Evolutionary conservation across 2,888 invertebrate species (phyloP).

Genomic region (Nomada lathburiana): DNA sequence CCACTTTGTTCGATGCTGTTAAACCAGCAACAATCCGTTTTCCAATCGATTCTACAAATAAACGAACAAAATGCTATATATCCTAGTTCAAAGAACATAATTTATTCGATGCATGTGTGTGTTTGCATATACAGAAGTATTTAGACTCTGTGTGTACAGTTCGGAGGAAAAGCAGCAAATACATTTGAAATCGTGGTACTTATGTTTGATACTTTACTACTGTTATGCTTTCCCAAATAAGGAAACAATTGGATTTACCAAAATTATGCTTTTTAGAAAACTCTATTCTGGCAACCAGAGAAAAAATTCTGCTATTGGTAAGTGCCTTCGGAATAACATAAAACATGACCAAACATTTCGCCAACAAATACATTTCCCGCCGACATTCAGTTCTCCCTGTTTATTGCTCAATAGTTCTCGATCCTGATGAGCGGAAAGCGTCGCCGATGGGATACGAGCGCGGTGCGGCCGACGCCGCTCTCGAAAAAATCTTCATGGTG

Average conservation of each 20-base stretch:
- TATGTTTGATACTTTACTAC: too few species aligned
- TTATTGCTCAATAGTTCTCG: neutral
- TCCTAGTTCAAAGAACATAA: slow-evolving; percentile 3
- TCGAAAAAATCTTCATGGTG: slow-evolving; percentile 3
- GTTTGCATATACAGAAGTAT: neutral
- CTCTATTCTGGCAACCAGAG: too few species aligned
- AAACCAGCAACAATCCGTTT: slow-evolving; percentile 30
- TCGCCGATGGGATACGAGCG: neutral
- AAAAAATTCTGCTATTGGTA: too few species aligned
- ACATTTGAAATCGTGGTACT: too few species aligned
- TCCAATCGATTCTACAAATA: slow-evolving; percentile 43
- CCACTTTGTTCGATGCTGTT: neutral
- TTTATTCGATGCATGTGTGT: neutral
- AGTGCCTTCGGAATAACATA: too few species aligned
- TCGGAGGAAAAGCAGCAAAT: neutral
- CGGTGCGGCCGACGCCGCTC: slow-evolving; percentile 23
- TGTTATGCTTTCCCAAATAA: too few species aligned
- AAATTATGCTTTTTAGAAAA: too few species aligned
- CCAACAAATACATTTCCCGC: neutral
- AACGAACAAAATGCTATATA: neutral
- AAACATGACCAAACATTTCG: too few species aligned
- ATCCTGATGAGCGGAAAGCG: neutral
- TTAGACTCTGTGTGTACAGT: neutral
- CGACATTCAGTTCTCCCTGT: neutral
- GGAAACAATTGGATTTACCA: too few species aligned